Base-by-base conservation (phyloP, 2,888 invertebrate genomes). In the Ganaspis brasiliensis region DNA sequence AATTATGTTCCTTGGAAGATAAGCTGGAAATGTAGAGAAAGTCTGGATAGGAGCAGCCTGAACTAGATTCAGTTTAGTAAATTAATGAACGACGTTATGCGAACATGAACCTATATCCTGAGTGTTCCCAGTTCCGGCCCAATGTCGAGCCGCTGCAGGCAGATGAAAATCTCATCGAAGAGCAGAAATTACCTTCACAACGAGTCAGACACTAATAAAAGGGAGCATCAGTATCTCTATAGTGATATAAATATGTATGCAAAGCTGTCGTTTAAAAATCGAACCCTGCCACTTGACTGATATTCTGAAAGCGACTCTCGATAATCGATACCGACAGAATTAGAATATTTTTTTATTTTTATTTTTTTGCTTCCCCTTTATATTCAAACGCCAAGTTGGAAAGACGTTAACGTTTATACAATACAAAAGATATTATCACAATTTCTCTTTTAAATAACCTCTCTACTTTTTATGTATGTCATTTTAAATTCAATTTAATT, bases 211-310 rank as follows among this genome's bases (percentile, higher is more conserved):
- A 21, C 45, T 26, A 8, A 45, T 67, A 67, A 45, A 45, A 67
- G 45, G 12, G 21, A 45, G 19, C 21, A 67, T 45, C 24, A 24
- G 24, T 56, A 24, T 56, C 14, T 59, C 16, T 16, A 16, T 16
- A 56, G 52, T 56, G 59, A 31, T 59, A 59, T 59, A 35, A 31
- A 59, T 59, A 59, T 59, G 35, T 59, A 59, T 59, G 35, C 4
- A 59, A 59, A 59, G 31, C 19, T 59, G 59, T 59, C 35, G 35
- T 59, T 59, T 35, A 59, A 59, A 59, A 35, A 59, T 59, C 59
- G 16, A 31, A 31, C 26, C 35, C 16, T 35, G 35, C 35, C 35
- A 31, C 35, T 59, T 59, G 59, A 59, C 59, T 16, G 31, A 59
- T 59, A 59, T 59, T 24, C 45, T 67, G 45, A 45, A 67, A 45